These are phyloP conservation scores for Petrocephalus microphthalmus DNA, from an alignment of 2,113 vertebrate genomes.

Conservation along the genomic window DNA sequence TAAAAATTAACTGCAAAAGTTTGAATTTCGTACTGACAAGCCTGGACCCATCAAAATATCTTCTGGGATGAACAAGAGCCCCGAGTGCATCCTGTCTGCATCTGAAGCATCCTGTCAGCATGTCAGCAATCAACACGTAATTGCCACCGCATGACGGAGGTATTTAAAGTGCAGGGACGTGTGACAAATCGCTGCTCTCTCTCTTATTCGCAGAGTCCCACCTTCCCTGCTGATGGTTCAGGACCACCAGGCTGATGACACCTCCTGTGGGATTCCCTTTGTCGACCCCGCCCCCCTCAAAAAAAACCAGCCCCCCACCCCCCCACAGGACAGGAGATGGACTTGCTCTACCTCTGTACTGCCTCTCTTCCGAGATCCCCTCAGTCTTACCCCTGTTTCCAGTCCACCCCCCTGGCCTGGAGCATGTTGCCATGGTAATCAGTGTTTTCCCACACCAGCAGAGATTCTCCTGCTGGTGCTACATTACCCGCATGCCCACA, in stretches of 20 bases:
- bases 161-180: conserved; percentile 33
- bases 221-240: not conserved
- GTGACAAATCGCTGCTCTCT: conserved; percentile 29
- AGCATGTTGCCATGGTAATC: conserved; percentile 14
- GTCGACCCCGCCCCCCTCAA: not conserved
- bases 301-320: not conserved
- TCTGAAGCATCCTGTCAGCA: conserved; percentile 46
- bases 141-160: conserved; percentile 36
- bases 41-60: not conserved
- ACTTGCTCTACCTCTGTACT: not conserved
- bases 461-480: not conserved
- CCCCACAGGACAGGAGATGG: not conserved
- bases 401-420: not conserved
- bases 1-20: not conserved
- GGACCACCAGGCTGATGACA: not conserved
- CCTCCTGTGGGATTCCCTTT: not conserved
- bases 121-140: conserved; percentile 61
- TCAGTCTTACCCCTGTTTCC: not conserved
- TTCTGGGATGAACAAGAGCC: not conserved
- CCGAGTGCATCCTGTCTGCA: not conserved
- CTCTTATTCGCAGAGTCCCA: not conserved
- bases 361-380: not conserved
- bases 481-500: not conserved
- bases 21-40: not conserved
- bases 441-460: not conserved